phyloP scores from a whole-genome alignment of 1,140 invertebrate genomes.

The Hypothenemus hampei region DNA sequence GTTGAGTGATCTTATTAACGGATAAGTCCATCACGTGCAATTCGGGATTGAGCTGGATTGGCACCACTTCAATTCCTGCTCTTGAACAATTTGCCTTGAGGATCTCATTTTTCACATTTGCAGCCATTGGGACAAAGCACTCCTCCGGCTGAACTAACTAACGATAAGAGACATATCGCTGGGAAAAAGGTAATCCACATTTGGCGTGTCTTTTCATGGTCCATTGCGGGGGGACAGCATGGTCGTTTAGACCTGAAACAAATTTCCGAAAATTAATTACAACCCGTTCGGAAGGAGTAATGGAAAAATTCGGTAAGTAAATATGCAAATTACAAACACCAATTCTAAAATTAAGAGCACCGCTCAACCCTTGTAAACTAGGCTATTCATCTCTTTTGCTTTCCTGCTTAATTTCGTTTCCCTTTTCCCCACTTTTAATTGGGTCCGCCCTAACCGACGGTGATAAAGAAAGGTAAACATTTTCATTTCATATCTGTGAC shows the following conservation, averaged over 20 bases:
- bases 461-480: conserved; percentile 12
- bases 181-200: conserved; percentile 40
- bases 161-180: conserved; percentile 41
- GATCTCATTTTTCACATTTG: conserved; percentile 71
- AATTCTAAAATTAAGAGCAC: conserved; percentile 5
- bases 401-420: conserved; percentile 11
- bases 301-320: background rate
- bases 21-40: conserved; percentile 71
- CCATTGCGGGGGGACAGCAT: conserved; percentile 42
- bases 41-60: conserved; percentile 83
- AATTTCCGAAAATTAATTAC: too few species aligned
- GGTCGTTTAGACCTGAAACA: conserved; percentile 44
- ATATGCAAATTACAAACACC: conserved; percentile 9
- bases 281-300: too few species aligned
- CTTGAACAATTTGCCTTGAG: conserved; percentile 68
- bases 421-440: conserved; percentile 13
- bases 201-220: conserved; percentile 41
- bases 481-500: conserved; percentile 10
- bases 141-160: conserved; percentile 42
- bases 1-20: conserved; percentile 64
- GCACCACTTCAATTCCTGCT: conserved; percentile 73
- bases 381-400: conserved; percentile 7
- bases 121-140: conserved; percentile 76
- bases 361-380: conserved; percentile 12
- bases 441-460: conserved; percentile 5